phyloP scores from a whole-genome alignment of 2,888 invertebrate genomes.

The Leptura quadrifasciata region DNA sequence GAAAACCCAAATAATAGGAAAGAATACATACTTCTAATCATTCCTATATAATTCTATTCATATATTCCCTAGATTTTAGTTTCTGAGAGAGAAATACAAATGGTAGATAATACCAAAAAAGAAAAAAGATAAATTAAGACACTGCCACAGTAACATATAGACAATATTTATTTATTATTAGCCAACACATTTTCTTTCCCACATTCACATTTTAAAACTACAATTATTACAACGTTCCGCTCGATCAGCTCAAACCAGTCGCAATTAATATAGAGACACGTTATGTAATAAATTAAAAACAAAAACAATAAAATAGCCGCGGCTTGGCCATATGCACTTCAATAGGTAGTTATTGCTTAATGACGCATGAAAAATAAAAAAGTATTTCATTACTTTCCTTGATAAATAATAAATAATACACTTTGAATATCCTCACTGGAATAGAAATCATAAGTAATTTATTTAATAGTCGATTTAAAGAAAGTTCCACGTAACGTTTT shows the following conservation, averaged over 20 bases:
- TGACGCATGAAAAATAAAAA: slow-evolving; percentile 38
- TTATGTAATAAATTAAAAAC: slow-evolving; percentile 30
- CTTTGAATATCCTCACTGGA: slow-evolving; percentile 30
- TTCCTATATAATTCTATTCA: too few species aligned
- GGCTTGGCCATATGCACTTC: slow-evolving; percentile 26
- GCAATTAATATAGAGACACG: background rate
- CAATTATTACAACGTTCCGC: slow-evolving; percentile 26
- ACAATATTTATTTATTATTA: too few species aligned
- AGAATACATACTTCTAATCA: too few species aligned
- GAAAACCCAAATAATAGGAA: too few species aligned
- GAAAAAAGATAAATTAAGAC: too few species aligned
- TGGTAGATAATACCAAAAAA: too few species aligned
- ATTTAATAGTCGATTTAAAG: slow-evolving; percentile 40
- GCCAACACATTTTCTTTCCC: background rate
- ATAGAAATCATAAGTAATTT: slow-evolving; percentile 42
- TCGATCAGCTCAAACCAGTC: background rate
- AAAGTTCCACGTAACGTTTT: slow-evolving; percentile 46
- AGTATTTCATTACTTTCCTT: slow-evolving; percentile 32
- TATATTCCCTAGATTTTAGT: too few species aligned
- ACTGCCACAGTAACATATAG: too few species aligned
- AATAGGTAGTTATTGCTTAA: slow-evolving; percentile 2
- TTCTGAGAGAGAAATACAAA: too few species aligned
- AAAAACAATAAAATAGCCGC: slow-evolving; percentile 35
- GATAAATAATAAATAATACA: slow-evolving; percentile 39
- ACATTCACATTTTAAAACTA: background rate